A percentile compares a stretch with the other conserved stretches of the same genome.
These are phyloP conservation scores for Zosterops hypoxanthus DNA, from an alignment of 2,113 vertebrate species.

Conservation along the genomic window DNA sequence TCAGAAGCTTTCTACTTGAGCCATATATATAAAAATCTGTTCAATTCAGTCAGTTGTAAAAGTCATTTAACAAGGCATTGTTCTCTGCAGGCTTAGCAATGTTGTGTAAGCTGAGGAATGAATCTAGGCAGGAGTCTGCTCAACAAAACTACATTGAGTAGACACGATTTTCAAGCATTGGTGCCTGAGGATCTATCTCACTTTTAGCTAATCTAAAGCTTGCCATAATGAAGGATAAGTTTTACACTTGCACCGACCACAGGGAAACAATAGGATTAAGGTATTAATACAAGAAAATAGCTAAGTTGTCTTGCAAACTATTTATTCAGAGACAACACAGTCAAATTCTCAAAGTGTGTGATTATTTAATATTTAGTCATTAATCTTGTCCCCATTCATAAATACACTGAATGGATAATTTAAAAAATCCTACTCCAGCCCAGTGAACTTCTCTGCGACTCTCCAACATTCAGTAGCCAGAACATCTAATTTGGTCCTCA, in stretches of 20 bases:
- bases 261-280: not conserved
- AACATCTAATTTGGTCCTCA: not conserved
- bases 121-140: not conserved
- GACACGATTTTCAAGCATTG: not conserved
- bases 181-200: not conserved
- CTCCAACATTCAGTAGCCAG: not conserved
- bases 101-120: not conserved
- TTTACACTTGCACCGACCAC: not conserved
- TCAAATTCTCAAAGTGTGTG: not conserved
- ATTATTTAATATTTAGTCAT: not conserved
- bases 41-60: not conserved
- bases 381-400: not conserved
- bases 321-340: not conserved
- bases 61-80: not conserved
- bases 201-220: not conserved
- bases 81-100: not conserved
- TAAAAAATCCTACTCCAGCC: not conserved
- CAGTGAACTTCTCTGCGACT: not conserved
- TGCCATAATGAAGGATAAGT: not conserved
- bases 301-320: not conserved
- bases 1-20: not conserved
- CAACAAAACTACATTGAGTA: not conserved
- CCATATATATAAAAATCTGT: not conserved
- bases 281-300: not conserved
- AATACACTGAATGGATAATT: not conserved